These are phyloP conservation scores for Muscina levida DNA, from an alignment of 2,888 invertebrate species.

Conservation along the genomic window DNA sequence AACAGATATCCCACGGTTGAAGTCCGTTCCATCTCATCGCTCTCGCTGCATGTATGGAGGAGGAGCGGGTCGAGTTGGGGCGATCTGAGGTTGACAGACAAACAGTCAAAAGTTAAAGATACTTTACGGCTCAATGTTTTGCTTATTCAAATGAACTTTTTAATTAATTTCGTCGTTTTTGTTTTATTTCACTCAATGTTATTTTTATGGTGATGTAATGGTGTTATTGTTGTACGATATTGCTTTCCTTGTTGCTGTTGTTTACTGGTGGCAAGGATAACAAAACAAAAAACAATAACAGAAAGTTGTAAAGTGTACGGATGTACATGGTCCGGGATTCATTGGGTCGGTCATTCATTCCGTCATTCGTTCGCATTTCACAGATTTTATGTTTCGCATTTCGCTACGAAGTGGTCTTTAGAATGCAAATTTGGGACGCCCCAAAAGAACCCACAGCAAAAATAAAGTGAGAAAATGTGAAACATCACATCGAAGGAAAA, in stretches of 20 bases:
- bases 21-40: neutral
- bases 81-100: conserved; percentile 57
- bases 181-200: conserved; percentile 31
- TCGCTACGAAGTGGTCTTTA: conserved; percentile 61
- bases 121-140: conserved; percentile 44
- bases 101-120: conserved; percentile 62
- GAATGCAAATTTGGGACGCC: conserved; percentile 58
- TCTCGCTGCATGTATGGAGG: neutral
- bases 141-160: conserved; percentile 65
- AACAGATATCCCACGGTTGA: neutral
- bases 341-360: neutral
- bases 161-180: conserved; percentile 62
- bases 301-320: conserved; percentile 37
- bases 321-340: conserved; percentile 16
- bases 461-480: conserved; percentile 24
- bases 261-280: conserved; percentile 43
- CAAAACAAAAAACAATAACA: conserved; percentile 12
- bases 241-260: conserved; percentile 41
- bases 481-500: conserved; percentile 25
- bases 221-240: neutral
- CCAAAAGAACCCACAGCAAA: conserved; percentile 5
- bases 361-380: conserved; percentile 37
- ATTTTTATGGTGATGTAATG: conserved; percentile 34
- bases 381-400: conserved; percentile 59
- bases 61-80: conserved; percentile 5